Conservation (phyloP, 2,113 vertebrate genomes). For the Myrmecophaga tridactyla region DNA sequence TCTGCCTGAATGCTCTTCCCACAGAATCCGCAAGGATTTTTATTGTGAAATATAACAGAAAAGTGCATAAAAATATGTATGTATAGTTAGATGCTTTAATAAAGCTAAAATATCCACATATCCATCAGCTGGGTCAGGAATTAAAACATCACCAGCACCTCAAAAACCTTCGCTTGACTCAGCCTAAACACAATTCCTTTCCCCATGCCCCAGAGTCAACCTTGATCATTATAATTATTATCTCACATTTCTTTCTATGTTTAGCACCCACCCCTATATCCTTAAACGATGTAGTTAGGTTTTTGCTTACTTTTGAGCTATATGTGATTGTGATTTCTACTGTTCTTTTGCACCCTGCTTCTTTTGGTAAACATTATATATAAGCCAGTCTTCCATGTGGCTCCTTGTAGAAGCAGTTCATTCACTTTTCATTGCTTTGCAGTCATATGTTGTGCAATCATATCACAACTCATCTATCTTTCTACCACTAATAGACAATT, state of each 20-base stretch:
- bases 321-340: background rate
- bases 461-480: background rate
- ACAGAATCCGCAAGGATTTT: background rate
- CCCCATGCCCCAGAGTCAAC: too few relatives aligned
- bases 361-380: background rate
- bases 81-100: background rate
- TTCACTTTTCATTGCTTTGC: background rate
- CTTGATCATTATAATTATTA: background rate
- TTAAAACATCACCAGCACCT: background rate
- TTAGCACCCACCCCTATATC: background rate
- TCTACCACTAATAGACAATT: background rate
- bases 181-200: background rate
- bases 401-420: background rate
- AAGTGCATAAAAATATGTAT: background rate
- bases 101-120: background rate
- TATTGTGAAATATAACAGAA: background rate
- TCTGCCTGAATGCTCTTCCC: background rate
- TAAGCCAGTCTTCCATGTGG: background rate
- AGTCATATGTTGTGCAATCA: too few relatives aligned
- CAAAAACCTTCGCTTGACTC: background rate
- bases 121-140: background rate
- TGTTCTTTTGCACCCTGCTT: background rate
- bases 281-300: background rate
- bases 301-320: background rate
- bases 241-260: background rate